phyloP scores from a whole-genome alignment of 2,797 vertebrate genomes.

The Acridotheres tristis region DNA sequence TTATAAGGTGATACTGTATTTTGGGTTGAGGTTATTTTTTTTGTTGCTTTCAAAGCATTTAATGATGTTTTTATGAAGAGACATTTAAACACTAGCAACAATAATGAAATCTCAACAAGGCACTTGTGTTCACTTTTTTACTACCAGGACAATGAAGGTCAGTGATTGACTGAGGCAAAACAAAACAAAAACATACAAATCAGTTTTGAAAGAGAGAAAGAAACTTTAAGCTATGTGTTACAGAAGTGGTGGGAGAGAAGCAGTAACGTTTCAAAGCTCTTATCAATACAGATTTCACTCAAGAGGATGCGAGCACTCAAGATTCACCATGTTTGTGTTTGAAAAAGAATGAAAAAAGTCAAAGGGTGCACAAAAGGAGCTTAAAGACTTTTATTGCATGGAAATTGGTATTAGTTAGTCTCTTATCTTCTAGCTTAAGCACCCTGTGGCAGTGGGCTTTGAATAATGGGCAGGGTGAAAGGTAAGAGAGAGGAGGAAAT shows the following conservation, averaged over 20 bases:
- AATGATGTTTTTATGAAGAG: not conserved
- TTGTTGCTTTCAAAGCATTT: not conserved
- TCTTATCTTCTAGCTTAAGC: not conserved
- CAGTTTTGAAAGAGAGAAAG: not conserved
- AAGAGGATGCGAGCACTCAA: not conserved
- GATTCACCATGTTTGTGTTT: not conserved
- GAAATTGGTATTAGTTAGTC: not conserved
- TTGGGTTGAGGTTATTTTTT: not conserved
- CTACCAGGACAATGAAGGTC: not conserved
- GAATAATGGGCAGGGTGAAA: not conserved
- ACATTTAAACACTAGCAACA: not conserved
- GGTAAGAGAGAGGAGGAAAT: not conserved
- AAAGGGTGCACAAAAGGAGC: not conserved
- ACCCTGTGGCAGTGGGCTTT: not conserved
- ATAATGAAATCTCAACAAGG: not conserved
- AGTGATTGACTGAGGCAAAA: not conserved
- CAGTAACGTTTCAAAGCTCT: not conserved
- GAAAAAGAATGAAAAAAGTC: not conserved
- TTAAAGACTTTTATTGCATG: not conserved
- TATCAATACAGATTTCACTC: not conserved
- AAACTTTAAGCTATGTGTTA: not conserved
- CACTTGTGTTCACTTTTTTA: not conserved
- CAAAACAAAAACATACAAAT: not conserved
- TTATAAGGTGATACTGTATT: not conserved
- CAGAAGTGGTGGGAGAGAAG: not conserved